Base-by-base conservation (phyloP, 2,113 vertebrate genomes). In the Naja naja region DNA sequence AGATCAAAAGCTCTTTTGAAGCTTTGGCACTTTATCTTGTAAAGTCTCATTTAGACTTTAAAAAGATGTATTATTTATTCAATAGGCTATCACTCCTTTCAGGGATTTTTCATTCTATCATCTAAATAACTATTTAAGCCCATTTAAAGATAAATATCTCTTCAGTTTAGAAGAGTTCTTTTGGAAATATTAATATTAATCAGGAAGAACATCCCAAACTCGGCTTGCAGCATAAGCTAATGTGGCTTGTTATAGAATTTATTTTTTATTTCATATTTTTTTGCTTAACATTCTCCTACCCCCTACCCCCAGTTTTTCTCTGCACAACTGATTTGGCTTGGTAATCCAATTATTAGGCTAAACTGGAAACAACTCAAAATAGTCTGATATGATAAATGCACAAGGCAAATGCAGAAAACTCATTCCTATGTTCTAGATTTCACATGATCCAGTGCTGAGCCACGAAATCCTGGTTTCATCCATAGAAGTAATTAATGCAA, bases 1-100 rank as follows among this genome's bases (percentile, higher is more conserved):
- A 95, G 95, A 97, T 96, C 96, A 97, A 94, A 96, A 89, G 86
- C 64, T 94, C 93, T 92, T 97, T 97, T 96, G 95, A 97, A 97
- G 95, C 95, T 89, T 25, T 94, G 95, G 93, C 60, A 60, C 89
- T 96, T 96, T 95, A 95, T 93, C 88, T 93, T 95, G 52, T 93
- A 96, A 94, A 93, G 94, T 96, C 27, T 94, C 95, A 95, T 94
- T 95, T 94, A 96, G 94, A 87, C 60, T 92, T 95, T 18, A 90
- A 94, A 93, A 96, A 93, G 94, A 96, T 88, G 85, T 92, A 90
- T 93, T 96, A 95, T 93, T 96, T 93, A 86, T 93, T 95, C 95
- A 94, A 94, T 90, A 96, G 95, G 87, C 87, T 93, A 94, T 93
- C 91, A 94, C 91, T 92, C 94, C 91, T 92, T 87, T 96, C 85